phyloP scores from a whole-genome alignment of 1,140 invertebrate species.

The Zaprionus nigranus region DNA sequence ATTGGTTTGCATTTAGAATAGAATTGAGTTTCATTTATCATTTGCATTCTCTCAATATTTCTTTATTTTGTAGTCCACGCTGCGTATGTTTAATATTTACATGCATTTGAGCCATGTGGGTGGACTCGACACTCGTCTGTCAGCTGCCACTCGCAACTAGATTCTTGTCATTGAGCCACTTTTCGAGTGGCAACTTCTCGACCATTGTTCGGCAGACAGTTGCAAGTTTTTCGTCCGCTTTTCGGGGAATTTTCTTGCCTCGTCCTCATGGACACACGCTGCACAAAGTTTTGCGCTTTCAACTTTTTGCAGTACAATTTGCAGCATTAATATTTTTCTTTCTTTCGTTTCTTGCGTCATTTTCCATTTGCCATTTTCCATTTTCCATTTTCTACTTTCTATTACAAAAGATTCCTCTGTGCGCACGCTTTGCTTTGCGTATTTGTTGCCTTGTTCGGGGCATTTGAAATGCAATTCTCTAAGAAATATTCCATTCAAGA shows the following conservation, averaged over 20 bases:
- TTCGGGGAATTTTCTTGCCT: background rate
- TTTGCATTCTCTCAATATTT: background rate
- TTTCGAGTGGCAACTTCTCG: conserved; percentile 20
- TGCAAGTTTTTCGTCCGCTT: conserved; percentile 14
- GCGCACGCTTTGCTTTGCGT: conserved; percentile 11
- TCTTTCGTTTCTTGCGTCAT: conserved; percentile 11
- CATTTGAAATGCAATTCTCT: conserved; percentile 66
- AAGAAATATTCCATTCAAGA: conserved; percentile 62
- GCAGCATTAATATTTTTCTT: conserved; percentile 71
- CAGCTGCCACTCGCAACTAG: conserved; percentile 3
- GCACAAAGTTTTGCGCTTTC: conserved; percentile 55
- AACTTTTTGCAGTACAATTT: conserved; percentile 56
- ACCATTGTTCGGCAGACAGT: conserved; percentile 1
- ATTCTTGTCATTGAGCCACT: conserved; percentile 36
- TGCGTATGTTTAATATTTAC: conserved; percentile 40
- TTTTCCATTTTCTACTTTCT: conserved; percentile 24
- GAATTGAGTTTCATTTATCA: background rate
- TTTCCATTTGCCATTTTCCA: conserved; percentile 21
- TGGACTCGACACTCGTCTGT: conserved; percentile 6
- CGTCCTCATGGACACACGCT: conserved; percentile 34
- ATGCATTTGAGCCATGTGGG: background rate
- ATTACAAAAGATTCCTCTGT: conserved; percentile 58
- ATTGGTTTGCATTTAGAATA: background rate
- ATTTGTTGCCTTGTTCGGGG: conserved; percentile 43
- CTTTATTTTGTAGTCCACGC: background rate